A percentile compares a stretch with the other conserved stretches of the same genome.
Evolutionary conservation across 2,888 invertebrate species (phyloP).

Genomic region (Danaus chrysippus): DNA sequence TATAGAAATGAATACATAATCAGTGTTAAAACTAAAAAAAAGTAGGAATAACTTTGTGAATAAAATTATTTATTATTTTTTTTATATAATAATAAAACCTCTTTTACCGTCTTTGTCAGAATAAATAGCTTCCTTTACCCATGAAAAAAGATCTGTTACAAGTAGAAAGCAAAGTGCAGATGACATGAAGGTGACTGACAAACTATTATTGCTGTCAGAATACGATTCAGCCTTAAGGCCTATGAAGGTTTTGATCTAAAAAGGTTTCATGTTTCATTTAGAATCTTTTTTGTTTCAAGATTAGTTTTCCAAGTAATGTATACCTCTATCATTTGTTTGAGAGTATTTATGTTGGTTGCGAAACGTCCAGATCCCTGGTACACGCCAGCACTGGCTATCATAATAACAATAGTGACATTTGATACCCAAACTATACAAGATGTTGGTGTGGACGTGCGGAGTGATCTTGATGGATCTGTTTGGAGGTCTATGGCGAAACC

Average conservation of each 20-base stretch:
- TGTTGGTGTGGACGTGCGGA: constrained; percentile 15
- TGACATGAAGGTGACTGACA: constrained; percentile 6
- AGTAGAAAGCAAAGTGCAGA: constrained; percentile 14
- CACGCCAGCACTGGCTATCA: constrained; percentile 17
- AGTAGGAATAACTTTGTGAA: background rate
- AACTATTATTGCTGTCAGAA: constrained; percentile 11
- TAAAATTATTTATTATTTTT: background rate
- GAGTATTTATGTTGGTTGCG: constrained; percentile 14
- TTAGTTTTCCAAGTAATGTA: background rate
- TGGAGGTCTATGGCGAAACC: constrained; percentile 20
- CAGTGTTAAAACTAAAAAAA: constrained; percentile 17
- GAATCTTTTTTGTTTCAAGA: background rate
- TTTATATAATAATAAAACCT: constrained; percentile 10
- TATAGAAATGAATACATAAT: constrained; percentile 21
- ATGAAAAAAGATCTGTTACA: constrained; percentile 14
- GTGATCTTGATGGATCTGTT: constrained; percentile 9
- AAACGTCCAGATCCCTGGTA: constrained; percentile 18
- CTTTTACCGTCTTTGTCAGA: background rate
- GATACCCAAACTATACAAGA: constrained; percentile 20
- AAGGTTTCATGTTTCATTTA: constrained; percentile 1
- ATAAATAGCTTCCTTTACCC: constrained; percentile 6
- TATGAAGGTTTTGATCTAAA: constrained; percentile 16
- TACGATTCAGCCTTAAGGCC: background rate
- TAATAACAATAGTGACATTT: constrained; percentile 15
- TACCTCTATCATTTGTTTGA: constrained; percentile 23